Base-by-base conservation (phyloP, 2,113 vertebrate species). In the Mola mola region DNA sequence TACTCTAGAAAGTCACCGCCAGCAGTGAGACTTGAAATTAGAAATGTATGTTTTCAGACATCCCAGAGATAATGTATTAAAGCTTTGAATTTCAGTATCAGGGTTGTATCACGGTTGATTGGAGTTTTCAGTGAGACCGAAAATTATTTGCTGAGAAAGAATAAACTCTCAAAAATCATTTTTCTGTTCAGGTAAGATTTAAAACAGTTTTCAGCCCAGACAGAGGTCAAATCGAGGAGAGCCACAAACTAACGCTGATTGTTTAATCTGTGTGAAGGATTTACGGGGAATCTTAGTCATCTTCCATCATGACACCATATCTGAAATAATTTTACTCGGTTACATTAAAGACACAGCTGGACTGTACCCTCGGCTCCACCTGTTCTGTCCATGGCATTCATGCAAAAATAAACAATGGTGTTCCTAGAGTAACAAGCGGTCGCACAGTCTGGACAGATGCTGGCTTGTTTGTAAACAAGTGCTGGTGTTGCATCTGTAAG, bases 401-500 rank as follows among this genome's bases (percentile, higher is more conserved):
- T 75, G 33, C 42, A 60, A 48, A n/a, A 72, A 41, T 44, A 49
- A 29, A 24, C 17, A 67, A 12, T 5, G 46, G 13, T 48, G 22
- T 22, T 9, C 28, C 17, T 51, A 40, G 62, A 65, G 46, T 1
- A 36, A 41, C 40, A 25, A 57, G 48, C 28, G 36, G 38, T 37
- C 26, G 11, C 43, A 20, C 19, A 8, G 19, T 63, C 17, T 61
- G 48, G n/a, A 62, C 48, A 44, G 28, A 80, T 64, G 68, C 61
- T 73, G 63, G 71, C 7, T 20, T 79, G 76, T 51, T 24, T 26
- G 24, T 28, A 65, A 61, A 53, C 48, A 63, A 63, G 21, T 63
- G 76, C 78, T 69, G 84, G 85, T 70, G 46, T 37, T 19, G 78
- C 61, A 72, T 60, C 28, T 64, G n/a, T 49, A 56, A 50, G 31